Base-by-base conservation (phyloP, 2,113 vertebrate genomes). In the Nycticorax nycticorax region DNA sequence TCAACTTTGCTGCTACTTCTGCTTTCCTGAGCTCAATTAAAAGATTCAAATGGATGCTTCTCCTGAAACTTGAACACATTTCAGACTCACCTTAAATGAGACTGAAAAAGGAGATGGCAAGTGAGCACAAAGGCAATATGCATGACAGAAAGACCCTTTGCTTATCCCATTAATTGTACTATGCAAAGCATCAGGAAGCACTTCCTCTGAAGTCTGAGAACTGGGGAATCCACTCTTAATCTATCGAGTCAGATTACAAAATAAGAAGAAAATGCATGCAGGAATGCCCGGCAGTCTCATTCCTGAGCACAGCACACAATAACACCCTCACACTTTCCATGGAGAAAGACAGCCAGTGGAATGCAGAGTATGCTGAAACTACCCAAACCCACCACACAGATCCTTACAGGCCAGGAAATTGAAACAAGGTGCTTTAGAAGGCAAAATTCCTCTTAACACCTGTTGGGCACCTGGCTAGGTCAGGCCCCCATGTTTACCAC, bases 161-260 rank as follows among this genome's bases (percentile, higher is more conserved):
- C 6, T 48, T 21, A 83, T 33, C 43, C 15, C 28, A 20, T 33
- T 56, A 56, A 37, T 17, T 53, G 20, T 26, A 60, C 12, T 35
- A 66, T 80, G 10, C 0, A 1, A 50, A 3, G 11, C 16, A 47
- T 18, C 1, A 2, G 45, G 59, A 87, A 39, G 23, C 2, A 1
- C 10, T 16, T 55, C 28, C 41, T 82, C 30, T 48, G 45, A 85
- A 57, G 8, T 64, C 24, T 80, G 28, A 41, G 39, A 41, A 41
- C 39, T 41, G 39, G 39, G 32, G 43, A 78, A 92, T 18, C 5
- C 24, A 45, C 26, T 52, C 18, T 48, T 35, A 39, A 53, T 62
- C 85, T 62, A 71, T 50, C 19, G 50, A 59, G 32, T 39, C n/a
- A 82, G 17, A 39, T 30, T 62, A 67, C 23, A 88, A 81, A 88